Evolutionary conservation across 2,888 invertebrate genomes (phyloP).

Genomic region (Drosophila algonquin): DNA sequence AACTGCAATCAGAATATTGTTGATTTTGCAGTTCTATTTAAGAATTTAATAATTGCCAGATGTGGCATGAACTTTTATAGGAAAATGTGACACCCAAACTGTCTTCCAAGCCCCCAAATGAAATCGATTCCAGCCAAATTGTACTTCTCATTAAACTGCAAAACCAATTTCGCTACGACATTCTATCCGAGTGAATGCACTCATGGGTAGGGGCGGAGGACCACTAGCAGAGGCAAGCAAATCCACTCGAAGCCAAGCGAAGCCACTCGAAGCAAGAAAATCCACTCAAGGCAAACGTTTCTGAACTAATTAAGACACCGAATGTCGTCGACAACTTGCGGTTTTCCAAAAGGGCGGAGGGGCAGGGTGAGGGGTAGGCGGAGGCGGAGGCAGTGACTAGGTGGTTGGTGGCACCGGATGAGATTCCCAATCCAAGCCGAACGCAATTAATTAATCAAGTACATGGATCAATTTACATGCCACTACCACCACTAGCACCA

Average conservation of each 20-base stretch:
- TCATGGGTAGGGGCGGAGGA: not conserved
- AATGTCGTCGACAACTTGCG: constrained; percentile 36
- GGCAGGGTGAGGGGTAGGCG: not conserved
- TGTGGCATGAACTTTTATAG: not conserved
- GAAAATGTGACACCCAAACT: no score
- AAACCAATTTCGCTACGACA: not conserved
- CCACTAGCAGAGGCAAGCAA: no score
- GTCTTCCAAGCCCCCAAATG: not conserved
- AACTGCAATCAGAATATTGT: not conserved
- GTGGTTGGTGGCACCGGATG: not conserved
- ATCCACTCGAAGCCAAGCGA: not conserved
- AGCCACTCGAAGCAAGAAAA: constrained; percentile 13
- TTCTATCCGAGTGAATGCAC: not conserved
- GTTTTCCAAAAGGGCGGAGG: constrained; percentile 15
- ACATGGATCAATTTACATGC: constrained; percentile 73
- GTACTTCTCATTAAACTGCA: not conserved
- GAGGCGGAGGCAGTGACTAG: not conserved
- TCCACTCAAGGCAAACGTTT: constrained; percentile 22
- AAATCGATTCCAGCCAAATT: not conserved
- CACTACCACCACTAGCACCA: constrained; percentile 15
- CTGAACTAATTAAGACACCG: constrained; percentile 39
- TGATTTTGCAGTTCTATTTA: not conserved
- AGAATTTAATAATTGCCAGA: not conserved
- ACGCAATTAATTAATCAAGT: constrained; percentile 77
- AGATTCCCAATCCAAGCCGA: constrained; percentile 38